Percentiles rank a stretch among this genome's conserved stretches.
Evolutionary conservation across 2,888 invertebrate genomes (phyloP).

Genomic region (Sylvicola fuscatus): DNA sequence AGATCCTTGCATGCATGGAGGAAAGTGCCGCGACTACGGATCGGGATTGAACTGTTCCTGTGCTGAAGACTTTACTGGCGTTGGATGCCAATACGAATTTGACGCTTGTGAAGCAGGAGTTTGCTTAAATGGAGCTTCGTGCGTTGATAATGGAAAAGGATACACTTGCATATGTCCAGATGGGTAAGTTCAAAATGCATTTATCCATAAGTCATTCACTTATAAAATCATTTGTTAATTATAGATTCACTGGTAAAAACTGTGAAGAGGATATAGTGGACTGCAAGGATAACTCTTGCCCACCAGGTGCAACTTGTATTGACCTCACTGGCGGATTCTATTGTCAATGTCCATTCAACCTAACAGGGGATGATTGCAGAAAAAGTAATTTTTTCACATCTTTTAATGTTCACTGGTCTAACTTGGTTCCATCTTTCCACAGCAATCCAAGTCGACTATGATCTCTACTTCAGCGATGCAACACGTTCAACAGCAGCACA

Average conservation of each 20-base stretch:
- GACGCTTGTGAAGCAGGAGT: constrained; percentile 77
- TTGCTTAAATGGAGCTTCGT: constrained; percentile 87
- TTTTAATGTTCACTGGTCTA: constrained; percentile 5
- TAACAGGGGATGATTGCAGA: constrained; percentile 90
- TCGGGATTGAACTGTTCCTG: constrained; percentile 90
- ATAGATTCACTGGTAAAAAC: constrained; percentile 43
- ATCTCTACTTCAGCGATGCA: constrained; percentile 85
- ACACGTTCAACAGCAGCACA: constrained; percentile 80
- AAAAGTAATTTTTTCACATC: constrained; percentile 43
- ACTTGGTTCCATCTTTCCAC: constrained; percentile 21
- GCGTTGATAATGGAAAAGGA: constrained; percentile 65
- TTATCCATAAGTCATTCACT: not conserved
- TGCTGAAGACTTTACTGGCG: constrained; percentile 61
- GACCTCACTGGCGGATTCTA: constrained; percentile 80
- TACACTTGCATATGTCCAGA: constrained; percentile 74
- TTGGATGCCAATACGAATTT: constrained; percentile 86
- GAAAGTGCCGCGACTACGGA: constrained; percentile 88
- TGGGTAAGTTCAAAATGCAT: constrained; percentile 24
- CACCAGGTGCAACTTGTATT: constrained; percentile 81
- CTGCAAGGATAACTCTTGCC: constrained; percentile 85
- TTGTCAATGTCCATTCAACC: constrained; percentile 92
- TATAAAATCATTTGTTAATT: not conserved
- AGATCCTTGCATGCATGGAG: constrained; percentile 85
- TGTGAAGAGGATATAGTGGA: constrained; percentile 82
- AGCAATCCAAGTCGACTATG: constrained; percentile 98